A percentile compares a stretch with the other conserved stretches of the same genome.
Conservation (phyloP, 1,140 invertebrate species). For the Drosophila nebulosa region DNA sequence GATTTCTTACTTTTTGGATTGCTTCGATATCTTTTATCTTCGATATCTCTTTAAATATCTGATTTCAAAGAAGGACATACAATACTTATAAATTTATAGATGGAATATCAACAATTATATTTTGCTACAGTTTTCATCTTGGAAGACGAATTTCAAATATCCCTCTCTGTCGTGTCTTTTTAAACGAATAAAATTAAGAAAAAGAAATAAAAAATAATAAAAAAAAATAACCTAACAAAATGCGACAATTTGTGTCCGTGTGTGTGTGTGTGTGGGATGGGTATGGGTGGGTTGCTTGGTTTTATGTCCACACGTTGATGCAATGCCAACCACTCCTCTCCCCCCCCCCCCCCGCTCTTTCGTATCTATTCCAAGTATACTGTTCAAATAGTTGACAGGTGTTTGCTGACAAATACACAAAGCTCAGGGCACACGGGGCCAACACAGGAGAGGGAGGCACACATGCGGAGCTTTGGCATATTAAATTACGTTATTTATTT, state of each 20-base stretch:
- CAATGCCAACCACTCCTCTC: neutral
- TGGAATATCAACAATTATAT: neutral
- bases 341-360: neutral
- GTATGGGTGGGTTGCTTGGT: too few species aligned
- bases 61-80: too few species aligned
- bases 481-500: neutral
- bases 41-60: neutral
- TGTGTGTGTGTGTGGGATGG: neutral
- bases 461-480: neutral
- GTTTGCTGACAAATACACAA: constrained; percentile 28
- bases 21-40: neutral
- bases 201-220: too few species aligned
- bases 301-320: neutral
- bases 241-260: too few species aligned
- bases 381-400: constrained; percentile 26
- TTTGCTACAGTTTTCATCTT: neutral
- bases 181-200: neutral
- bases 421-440: neutral
- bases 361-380: neutral
- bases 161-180: neutral
- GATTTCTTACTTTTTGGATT: neutral
- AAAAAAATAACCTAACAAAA: too few species aligned
- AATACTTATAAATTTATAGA: neutral
- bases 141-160: neutral
- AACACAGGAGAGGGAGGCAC: too few species aligned